Conservation (phyloP, 1,140 invertebrate species). For the Neuroterus valhalla region DNA sequence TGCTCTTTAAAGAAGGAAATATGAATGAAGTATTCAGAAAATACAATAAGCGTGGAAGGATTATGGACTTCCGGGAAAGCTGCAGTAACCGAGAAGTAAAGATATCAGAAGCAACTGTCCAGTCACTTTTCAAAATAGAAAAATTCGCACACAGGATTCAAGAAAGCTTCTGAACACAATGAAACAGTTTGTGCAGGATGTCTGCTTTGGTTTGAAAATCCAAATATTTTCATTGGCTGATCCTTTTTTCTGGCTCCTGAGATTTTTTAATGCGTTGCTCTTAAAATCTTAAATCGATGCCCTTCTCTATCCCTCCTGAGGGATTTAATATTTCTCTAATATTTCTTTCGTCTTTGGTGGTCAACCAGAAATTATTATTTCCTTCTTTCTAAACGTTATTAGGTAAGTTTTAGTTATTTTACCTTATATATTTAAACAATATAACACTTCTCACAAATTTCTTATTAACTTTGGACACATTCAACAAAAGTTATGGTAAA, state of each 20-base stretch:
- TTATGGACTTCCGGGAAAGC: conserved; percentile 6
- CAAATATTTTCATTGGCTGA: conserved; percentile 67
- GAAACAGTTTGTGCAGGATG: conserved; percentile 16
- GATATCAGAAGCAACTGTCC: not conserved
- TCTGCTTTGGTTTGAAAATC: conserved; percentile 53
- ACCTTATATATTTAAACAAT: too few species aligned
- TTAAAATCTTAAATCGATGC: conserved; percentile 37
- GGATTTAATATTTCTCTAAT: conserved; percentile 15
- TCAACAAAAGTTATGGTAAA: too few species aligned
- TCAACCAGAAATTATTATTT: not conserved
- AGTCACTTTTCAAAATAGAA: not conserved
- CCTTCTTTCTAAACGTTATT: too few species aligned
- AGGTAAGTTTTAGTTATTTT: too few species aligned
- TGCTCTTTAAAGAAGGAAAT: conserved; percentile 12
- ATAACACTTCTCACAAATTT: too few species aligned
- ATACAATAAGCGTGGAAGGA: not conserved
- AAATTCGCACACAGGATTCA: conserved; percentile 15
- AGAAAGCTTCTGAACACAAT: conserved; percentile 2
- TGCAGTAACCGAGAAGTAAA: not conserved
- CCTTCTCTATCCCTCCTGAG: conserved; percentile 31
- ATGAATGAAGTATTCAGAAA: conserved; percentile 1
- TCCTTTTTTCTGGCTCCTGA: conserved; percentile 39
- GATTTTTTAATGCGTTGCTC: conserved; percentile 32
- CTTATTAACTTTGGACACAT: too few species aligned
- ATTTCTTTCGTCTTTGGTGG: conserved; percentile 4